Base-by-base conservation (phyloP, 2,797 vertebrate species). In the Ara ararauna region DNA sequence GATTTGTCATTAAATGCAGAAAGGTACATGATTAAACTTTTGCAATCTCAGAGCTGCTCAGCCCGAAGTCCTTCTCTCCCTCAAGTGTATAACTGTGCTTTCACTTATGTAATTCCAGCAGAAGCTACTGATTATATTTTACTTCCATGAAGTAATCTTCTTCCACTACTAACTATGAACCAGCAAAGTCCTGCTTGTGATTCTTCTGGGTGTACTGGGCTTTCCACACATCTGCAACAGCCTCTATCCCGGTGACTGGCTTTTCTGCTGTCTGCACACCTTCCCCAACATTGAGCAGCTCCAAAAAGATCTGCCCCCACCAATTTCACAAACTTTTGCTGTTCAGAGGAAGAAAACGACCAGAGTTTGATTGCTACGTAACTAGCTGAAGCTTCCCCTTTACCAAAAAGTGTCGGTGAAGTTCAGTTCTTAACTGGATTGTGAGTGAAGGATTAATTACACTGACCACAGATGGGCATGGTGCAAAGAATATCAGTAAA, bases 381-480 rank as follows among this genome's bases (percentile, higher is more conserved):
- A 48, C 34, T 26, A 3, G 70, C 36, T 87, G 60, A 81, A 53
- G 17, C 18, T 62, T 74, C 36, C 24, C 50, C 38, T 71, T 77
- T 50, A 32, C 60, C 30, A 79, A 53, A 79, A 86, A 79, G 5
- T 45, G 21, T 38, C 40, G 34, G 20, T 56, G 85, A 90, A 51
- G 38, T 79, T 84, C 30, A 77, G 58, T 34, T 92, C 61, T 87
- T 65, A 62, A 66, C 3, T 51, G 65, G 78, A 82, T 78, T 68
- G 77, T 0, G 1, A 88, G 16, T 38, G 22, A 85, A 95, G 56
- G 45, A 92, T 96, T 97, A 97, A 96, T 97, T 96, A 96, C 91
- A 94, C 96, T 96, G 96, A 96, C 96, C 96, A 95, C 91, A 94
- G 88, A 94, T 96, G 91, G 94, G 91, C 90, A 95, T 2, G 0